Evolutionary conservation across 1,140 invertebrate species (phyloP).

Genomic region (Hypsibius dujardini): DNA sequence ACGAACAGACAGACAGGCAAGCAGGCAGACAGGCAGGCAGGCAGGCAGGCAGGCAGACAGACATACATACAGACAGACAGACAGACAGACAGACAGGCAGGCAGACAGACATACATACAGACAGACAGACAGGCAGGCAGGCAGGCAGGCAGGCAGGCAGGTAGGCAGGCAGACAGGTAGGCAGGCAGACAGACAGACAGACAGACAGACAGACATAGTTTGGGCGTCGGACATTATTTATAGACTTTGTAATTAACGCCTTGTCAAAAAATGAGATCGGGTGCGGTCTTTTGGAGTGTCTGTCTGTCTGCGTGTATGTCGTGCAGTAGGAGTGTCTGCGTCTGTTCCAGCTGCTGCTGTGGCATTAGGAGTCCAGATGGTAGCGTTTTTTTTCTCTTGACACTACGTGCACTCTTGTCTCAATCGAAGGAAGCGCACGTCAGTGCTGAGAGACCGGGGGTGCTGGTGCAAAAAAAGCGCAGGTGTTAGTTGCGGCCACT

Average conservation of each 20-base stretch:
- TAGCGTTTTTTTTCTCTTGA: not conserved
- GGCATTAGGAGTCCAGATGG: not conserved
- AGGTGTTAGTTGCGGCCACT: too few relatives aligned
- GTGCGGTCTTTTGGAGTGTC: not conserved
- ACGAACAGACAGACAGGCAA: not conserved
- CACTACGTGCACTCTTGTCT: too few relatives aligned
- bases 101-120: not conserved
- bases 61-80: not conserved
- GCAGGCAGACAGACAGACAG: not conserved
- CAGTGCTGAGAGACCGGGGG: not conserved
- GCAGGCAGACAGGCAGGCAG: not conserved
- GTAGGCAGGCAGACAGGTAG: not conserved
- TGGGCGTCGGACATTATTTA: not conserved
- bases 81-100: not conserved
- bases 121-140: not conserved
- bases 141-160: not conserved
- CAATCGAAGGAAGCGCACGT: not conserved
- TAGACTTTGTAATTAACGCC: slow-evolving; percentile 10
- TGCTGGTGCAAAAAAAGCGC: too few relatives aligned
- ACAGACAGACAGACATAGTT: not conserved
- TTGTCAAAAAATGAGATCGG: not conserved
- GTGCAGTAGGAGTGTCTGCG: not conserved
- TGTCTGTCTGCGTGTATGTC: not conserved
- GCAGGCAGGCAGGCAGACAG: not conserved
- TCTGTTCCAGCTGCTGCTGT: not conserved